A percentile compares a stretch with the other conserved stretches of the same genome.
phyloP scores from a whole-genome alignment of 2,888 invertebrate genomes.

The Cephus spinipes region DNA sequence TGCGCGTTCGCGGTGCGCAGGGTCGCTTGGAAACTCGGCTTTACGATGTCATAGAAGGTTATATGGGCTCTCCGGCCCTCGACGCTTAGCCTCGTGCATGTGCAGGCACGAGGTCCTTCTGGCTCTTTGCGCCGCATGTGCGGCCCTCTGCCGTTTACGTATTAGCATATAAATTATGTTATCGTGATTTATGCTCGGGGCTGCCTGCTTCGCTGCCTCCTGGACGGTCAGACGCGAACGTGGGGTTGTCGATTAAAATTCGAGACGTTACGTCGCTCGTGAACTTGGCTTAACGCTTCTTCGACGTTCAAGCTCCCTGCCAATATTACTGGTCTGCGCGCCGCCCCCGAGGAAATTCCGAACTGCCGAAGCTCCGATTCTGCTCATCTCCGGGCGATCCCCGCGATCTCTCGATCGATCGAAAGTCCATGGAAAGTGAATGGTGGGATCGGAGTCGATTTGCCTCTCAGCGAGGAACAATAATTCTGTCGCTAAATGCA shows the following conservation, averaged over 20 bases:
- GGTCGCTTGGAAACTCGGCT: slow-evolving; percentile 33
- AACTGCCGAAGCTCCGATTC: background rate
- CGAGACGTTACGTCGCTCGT: slow-evolving; percentile 14
- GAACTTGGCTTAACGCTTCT: background rate
- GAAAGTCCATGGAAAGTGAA: background rate
- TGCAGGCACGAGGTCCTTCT: slow-evolving; percentile 1
- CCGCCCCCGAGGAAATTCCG: background rate
- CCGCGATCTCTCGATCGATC: background rate
- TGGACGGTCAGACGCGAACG: slow-evolving; percentile 19
- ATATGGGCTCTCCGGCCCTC: slow-evolving; percentile 11
- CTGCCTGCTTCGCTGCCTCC: slow-evolving; percentile 20
- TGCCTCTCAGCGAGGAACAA: background rate
- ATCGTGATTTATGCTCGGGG: slow-evolving; percentile 60
- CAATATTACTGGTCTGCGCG: background rate
- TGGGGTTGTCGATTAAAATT: slow-evolving; percentile 52
- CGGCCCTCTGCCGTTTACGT: slow-evolving; percentile 24
- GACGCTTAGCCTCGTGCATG: slow-evolving; percentile 19
- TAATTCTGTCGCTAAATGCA: background rate
- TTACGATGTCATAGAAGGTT: slow-evolving; percentile 36
- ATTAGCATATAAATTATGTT: slow-evolving; percentile 65
- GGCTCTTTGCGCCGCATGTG: background rate
- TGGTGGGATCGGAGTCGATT: background rate
- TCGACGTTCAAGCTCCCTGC: background rate
- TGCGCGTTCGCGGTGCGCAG: slow-evolving; percentile 26
- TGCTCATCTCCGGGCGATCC: too few species aligned